A percentile compares a stretch with the other conserved stretches of the same genome.
Conservation (phyloP, 2,888 invertebrate species). For the Zaprionus lineosus region DNA sequence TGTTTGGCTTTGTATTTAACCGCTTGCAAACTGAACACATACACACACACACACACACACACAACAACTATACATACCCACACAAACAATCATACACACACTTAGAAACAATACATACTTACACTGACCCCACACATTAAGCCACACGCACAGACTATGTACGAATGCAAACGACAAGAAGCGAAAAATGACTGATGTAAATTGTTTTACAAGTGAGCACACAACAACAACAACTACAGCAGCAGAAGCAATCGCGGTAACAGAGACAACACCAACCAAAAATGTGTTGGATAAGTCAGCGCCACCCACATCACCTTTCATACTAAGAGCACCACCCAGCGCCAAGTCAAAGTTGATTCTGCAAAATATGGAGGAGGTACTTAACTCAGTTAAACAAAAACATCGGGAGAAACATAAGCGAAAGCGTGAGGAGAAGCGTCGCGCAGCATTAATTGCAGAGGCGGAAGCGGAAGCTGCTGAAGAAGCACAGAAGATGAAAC, state of each 20-base stretch:
- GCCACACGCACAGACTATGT: constrained; percentile 38
- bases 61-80: constrained; percentile 32
- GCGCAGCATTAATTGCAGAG: constrained; percentile 64
- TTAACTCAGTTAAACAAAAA: constrained; percentile 81
- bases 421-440: constrained; percentile 79
- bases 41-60: constrained; percentile 27
- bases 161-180: constrained; percentile 40
- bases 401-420: constrained; percentile 81
- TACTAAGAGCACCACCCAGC: constrained; percentile 75
- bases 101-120: constrained; percentile 23
- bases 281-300: constrained; percentile 38
- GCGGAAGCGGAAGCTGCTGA: constrained; percentile 22
- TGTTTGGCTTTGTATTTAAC: constrained; percentile 63
- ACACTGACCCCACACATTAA: constrained; percentile 28
- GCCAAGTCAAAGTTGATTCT: constrained; percentile 80
- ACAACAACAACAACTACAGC: constrained; percentile 37
- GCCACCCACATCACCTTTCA: constrained; percentile 67
- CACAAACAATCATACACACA: constrained; percentile 34
- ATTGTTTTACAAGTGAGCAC: constrained; percentile 70
- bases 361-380: constrained; percentile 82
- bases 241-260: constrained; percentile 6
- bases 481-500: constrained; percentile 10
- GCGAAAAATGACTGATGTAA: constrained; percentile 72
- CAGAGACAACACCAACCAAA: constrained; percentile 46
- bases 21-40: constrained; percentile 55